These are phyloP conservation scores for Rhopilema esculentum DNA, from an alignment of 30 jellyfish, hydroid and myxozoan species.

Conservation along the genomic window DNA sequence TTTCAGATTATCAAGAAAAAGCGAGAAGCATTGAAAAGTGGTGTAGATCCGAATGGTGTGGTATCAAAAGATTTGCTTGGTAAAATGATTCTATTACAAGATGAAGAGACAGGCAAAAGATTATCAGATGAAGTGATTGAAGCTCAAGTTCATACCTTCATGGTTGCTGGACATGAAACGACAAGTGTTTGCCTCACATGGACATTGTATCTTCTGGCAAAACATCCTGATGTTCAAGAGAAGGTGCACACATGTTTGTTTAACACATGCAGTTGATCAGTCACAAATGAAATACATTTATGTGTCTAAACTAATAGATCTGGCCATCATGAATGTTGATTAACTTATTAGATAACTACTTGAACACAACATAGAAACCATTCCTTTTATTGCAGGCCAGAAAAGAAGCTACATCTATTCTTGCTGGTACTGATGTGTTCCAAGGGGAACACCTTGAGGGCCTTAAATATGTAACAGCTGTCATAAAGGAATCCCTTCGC, in stretches of 20 bases:
- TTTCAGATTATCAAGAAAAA: conserved; percentile 36
- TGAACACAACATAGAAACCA: neutral
- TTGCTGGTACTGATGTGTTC: neutral
- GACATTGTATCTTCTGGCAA: conserved; percentile 77
- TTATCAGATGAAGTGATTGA: conserved; percentile 50
- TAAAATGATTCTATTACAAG: conserved; percentile 63
- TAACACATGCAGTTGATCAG: too few species aligned
- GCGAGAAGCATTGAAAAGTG: conserved; percentile 1
- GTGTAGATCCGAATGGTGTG: neutral
- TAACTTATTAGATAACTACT: neutral
- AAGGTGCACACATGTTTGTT: conserved; percentile 13
- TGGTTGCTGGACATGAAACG: conserved; percentile 88
- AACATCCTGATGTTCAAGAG: conserved; percentile 65
- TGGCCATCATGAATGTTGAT: neutral
- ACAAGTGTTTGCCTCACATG: conserved; percentile 78
- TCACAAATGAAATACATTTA: too few species aligned
- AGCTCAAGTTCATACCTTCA: conserved; percentile 64
- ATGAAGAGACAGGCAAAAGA: conserved; percentile 45
- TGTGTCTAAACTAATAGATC: too few species aligned
- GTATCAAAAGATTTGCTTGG: conserved; percentile 44
- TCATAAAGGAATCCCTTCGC: neutral
- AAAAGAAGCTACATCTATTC: neutral
- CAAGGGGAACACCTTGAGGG: neutral
- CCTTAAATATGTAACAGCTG: neutral
- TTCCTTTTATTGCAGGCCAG: neutral